Percentiles rank a stretch among this genome's conserved stretches.
These are phyloP conservation scores for Liasis olivaceus DNA, from an alignment of 2,797 vertebrate species.

Conservation along the genomic window DNA sequence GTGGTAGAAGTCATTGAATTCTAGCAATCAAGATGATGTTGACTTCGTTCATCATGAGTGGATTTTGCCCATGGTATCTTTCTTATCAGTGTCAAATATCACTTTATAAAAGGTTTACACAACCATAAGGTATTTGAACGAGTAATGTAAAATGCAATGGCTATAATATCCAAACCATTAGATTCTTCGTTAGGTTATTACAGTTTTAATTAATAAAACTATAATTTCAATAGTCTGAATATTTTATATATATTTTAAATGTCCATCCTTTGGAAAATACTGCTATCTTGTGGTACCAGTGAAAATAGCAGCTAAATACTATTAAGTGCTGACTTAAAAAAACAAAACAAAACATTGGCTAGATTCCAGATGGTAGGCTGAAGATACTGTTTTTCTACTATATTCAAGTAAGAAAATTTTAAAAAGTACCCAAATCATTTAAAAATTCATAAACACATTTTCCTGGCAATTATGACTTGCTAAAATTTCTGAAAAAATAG, in stretches of 20 bases:
- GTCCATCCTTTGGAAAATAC: slow-evolving; percentile 56
- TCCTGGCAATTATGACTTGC: neutral
- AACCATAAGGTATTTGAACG: neutral
- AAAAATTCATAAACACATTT: neutral
- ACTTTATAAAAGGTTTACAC: neutral
- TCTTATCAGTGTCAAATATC: neutral
- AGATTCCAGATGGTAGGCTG: neutral
- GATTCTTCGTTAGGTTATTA: neutral
- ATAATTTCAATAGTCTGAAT: too few species aligned
- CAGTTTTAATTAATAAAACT: slow-evolving; percentile 5
- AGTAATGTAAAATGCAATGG: neutral
- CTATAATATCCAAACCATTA: neutral
- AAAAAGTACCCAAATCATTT: neutral
- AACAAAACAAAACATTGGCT: neutral
- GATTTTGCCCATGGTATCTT: neutral
- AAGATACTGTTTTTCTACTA: neutral
- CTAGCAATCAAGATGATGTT: neutral
- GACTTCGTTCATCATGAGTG: neutral
- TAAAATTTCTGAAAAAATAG: neutral
- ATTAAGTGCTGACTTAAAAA: neutral
- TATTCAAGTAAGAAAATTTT: neutral
- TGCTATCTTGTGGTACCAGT: slow-evolving; percentile 65
- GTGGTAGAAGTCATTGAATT: too few species aligned
- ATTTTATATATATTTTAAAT: too few species aligned
- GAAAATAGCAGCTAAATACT: slow-evolving; percentile 24